Percentiles rank a stretch among this genome's conserved stretches.
These are phyloP conservation scores for Mythimna pallens DNA, from an alignment of 2,888 invertebrate species.

Conservation along the genomic window DNA sequence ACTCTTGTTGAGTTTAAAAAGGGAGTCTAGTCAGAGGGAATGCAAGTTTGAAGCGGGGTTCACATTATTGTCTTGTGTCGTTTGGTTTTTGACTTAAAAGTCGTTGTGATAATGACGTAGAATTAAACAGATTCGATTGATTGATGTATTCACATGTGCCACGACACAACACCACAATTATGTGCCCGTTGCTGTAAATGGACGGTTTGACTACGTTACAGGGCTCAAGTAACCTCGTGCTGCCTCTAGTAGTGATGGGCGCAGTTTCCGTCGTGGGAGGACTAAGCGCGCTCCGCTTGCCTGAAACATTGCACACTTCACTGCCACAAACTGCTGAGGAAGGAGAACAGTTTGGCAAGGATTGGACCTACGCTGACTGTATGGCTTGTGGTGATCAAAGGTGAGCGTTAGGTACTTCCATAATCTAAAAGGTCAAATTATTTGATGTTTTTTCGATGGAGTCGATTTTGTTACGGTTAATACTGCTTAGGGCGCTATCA, in stretches of 20 bases:
- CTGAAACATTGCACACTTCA: slow-evolving; percentile 95
- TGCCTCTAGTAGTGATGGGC: slow-evolving; percentile 96
- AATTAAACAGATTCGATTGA: too few relatives aligned
- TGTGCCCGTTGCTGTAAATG: not conserved
- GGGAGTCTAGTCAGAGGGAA: not conserved
- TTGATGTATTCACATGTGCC: too few relatives aligned
- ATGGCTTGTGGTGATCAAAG: slow-evolving; percentile 93
- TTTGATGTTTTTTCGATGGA: not conserved
- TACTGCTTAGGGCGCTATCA: not conserved
- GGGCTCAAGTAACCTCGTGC: slow-evolving; percentile 96
- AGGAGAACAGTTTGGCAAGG: slow-evolving; percentile 96
- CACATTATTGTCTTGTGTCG: not conserved
- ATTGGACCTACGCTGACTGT: slow-evolving; percentile 95
- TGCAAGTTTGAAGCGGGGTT: not conserved
- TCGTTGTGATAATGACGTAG: too few relatives aligned
- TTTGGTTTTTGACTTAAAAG: not conserved
- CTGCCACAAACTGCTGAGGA: slow-evolving; percentile 97
- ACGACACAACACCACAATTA: too few relatives aligned
- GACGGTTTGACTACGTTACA: slow-evolving; percentile 71
- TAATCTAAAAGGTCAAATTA: not conserved
- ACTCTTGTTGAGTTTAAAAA: too few relatives aligned
- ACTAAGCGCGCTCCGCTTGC: slow-evolving; percentile 94
- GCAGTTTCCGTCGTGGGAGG: slow-evolving; percentile 95
- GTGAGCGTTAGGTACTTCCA: slow-evolving; percentile 78
- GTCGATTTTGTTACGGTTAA: not conserved